phyloP scores from a whole-genome alignment of 2,888 invertebrate species.

The Oscheius myriophilus region DNA sequence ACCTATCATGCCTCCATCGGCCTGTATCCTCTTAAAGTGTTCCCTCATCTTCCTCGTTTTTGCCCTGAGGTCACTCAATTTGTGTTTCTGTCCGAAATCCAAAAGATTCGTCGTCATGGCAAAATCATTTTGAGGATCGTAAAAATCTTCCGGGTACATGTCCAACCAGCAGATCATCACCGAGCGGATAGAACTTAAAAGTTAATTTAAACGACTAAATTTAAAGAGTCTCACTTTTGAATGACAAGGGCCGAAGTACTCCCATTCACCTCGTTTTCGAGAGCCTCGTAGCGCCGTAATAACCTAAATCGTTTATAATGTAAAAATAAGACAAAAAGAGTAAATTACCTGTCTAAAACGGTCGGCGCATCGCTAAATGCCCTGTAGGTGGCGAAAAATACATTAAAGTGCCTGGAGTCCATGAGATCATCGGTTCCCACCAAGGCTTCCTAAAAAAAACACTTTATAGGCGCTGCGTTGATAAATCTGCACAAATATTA shows the following conservation, averaged over 20 bases:
- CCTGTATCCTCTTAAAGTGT: slow-evolving; percentile 57
- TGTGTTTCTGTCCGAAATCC: slow-evolving; percentile 76
- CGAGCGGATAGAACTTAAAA: slow-evolving; percentile 72
- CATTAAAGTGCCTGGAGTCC: slow-evolving; percentile 96
- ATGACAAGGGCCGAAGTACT: slow-evolving; percentile 55
- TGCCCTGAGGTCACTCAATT: slow-evolving; percentile 48
- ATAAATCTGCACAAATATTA: too few species aligned
- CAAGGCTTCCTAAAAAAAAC: slow-evolving; percentile 58
- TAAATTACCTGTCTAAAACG: slow-evolving; percentile 55
- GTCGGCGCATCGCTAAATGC: slow-evolving; percentile 81
- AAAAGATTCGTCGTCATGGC: slow-evolving; percentile 84
- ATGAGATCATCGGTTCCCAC: slow-evolving; percentile 84
- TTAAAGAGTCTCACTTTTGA: slow-evolving; percentile 46
- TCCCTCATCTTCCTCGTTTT: slow-evolving; percentile 64
- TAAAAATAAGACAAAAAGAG: neutral
- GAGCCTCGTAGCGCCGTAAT: slow-evolving; percentile 47
- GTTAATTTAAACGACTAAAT: neutral
- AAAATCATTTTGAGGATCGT: slow-evolving; percentile 79
- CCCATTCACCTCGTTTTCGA: slow-evolving; percentile 55
- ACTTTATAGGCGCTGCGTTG: too few species aligned
- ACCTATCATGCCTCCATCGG: slow-evolving; percentile 64
- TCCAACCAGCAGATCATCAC: slow-evolving; percentile 94
- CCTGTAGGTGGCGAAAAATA: slow-evolving; percentile 92
- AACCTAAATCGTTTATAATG: slow-evolving; percentile 33
- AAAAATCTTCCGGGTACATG: slow-evolving; percentile 93